Base-by-base conservation (phyloP, 2,888 invertebrate genomes). In the Brassicogethes aeneus region DNA sequence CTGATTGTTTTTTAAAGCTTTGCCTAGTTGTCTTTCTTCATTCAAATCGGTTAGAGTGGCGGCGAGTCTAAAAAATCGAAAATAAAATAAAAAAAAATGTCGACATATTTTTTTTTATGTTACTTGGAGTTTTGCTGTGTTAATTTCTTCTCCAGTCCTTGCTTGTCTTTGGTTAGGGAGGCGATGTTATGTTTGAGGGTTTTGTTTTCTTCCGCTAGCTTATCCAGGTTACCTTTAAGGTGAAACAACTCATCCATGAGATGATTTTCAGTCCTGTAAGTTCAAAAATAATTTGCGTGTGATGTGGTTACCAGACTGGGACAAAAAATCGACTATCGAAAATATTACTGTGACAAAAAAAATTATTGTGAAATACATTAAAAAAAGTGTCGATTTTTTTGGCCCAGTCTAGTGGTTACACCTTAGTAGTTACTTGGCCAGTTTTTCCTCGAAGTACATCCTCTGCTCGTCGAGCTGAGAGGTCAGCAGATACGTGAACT, bases 401-500 rank as follows among this genome's bases (percentile, higher is more conserved):
- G n/a, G n/a, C n/a, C n/a, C n/a, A n/a, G n/a, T n/a, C n/a, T n/a
- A n/a, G n/a, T n/a, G n/a, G n/a, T n/a, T n/a, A n/a, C n/a, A n/a
- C n/a, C n/a, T n/a, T n/a, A n/a, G n/a, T n/a, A n/a, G n/a, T 23
- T 23, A 23, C 23, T 23, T 23, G 30, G 70, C 70, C 46, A 91
- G 70, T 54, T 78, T 79, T 38, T 89, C 87, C 65, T 97, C 94
- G 68, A 91, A 97, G 68, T 86, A 94, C 54, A 81, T 77, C 14
- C 97, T 74, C 67, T 99, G 97, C 12, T 89, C 83, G 66, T 97
- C 96, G 36, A 99, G 72, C 60, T 99, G 99, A 37, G 89, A 90
- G 2, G 96, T 96, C 34, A 99, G 72, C 43, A 96, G 75, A 71
- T 96, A 94, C 0, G 95, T 94, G 64, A 95, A 97, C 73, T 99